Evolutionary conservation across 2,113 vertebrate species (phyloP).

Genomic region (Phylloscopus trochilus): DNA sequence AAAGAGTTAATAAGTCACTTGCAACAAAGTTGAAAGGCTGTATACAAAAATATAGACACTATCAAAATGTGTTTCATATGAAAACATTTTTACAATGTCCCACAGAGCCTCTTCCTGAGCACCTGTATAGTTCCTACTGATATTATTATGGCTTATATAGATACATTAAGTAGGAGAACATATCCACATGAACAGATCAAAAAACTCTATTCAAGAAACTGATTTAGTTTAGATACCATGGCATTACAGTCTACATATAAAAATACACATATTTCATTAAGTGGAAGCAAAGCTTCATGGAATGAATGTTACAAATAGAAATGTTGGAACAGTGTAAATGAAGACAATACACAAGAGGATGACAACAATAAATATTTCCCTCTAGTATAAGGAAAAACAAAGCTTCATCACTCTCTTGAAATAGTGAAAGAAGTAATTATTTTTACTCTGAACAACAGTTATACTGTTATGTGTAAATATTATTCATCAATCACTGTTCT

Average conservation of each 20-base stretch:
- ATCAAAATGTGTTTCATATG: slow-evolving; percentile 2
- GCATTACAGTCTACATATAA: neutral
- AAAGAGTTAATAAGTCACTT: slow-evolving; percentile 74
- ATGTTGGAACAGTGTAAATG: slow-evolving; percentile 46
- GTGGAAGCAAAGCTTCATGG: slow-evolving; percentile 62
- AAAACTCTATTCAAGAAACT: neutral
- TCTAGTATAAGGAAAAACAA: neutral
- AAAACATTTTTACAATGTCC: neutral
- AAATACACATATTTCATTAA: neutral
- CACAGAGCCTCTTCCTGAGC: neutral
- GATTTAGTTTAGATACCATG: neutral
- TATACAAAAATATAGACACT: slow-evolving; percentile 46
- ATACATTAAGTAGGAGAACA: neutral
- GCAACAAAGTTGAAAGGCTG: slow-evolving; percentile 45
- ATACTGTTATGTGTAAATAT: neutral
- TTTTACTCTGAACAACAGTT: neutral
- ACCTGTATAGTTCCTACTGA: neutral
- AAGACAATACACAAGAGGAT: slow-evolving; percentile 41
- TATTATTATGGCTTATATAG: neutral
- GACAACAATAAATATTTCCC: neutral
- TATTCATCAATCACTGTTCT: neutral
- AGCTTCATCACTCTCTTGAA: neutral
- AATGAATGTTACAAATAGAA: slow-evolving; percentile 61
- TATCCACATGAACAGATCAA: neutral
- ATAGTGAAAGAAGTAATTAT: neutral